These are phyloP conservation scores for Formicarius rufipectus DNA, from an alignment of 2,113 vertebrate species.

Conservation along the genomic window DNA sequence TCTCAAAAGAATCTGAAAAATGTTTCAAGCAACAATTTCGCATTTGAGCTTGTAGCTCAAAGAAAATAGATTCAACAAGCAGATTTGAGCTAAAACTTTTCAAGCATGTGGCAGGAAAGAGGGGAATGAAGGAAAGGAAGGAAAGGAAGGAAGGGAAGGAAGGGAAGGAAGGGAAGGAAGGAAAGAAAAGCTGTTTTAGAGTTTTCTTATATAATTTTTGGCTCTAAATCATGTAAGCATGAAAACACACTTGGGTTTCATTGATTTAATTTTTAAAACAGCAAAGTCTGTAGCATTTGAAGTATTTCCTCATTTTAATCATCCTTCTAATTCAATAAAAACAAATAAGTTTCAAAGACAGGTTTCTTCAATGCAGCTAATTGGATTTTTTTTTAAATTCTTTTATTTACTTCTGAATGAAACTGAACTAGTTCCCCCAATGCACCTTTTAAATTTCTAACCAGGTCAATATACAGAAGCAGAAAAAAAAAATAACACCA, in stretches of 20 bases:
- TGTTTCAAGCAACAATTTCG: neutral
- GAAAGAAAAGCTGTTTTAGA: neutral
- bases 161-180: no score
- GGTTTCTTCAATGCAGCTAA: neutral
- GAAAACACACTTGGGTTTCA: neutral
- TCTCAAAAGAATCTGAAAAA: neutral
- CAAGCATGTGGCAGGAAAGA: no score
- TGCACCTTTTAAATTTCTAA: neutral
- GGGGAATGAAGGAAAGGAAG: no score
- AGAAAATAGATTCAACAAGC: neutral
- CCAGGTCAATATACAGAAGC: neutral
- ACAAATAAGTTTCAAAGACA: neutral
- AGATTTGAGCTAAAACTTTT: neutral
- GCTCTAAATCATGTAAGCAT: neutral
- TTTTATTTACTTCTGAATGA: neutral
- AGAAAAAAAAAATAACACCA: neutral
- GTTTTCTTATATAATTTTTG: neutral
- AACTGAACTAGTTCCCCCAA: neutral
- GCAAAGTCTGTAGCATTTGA: neutral
- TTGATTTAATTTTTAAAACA: neutral
- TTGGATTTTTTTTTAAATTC: neutral
- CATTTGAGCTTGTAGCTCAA: neutral
- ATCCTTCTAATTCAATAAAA: neutral
- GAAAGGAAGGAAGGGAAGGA: no score
- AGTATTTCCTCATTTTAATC: neutral